Evolutionary conservation across 2,113 vertebrate genomes (phyloP).

Genomic region (Zapus hudsonius): DNA sequence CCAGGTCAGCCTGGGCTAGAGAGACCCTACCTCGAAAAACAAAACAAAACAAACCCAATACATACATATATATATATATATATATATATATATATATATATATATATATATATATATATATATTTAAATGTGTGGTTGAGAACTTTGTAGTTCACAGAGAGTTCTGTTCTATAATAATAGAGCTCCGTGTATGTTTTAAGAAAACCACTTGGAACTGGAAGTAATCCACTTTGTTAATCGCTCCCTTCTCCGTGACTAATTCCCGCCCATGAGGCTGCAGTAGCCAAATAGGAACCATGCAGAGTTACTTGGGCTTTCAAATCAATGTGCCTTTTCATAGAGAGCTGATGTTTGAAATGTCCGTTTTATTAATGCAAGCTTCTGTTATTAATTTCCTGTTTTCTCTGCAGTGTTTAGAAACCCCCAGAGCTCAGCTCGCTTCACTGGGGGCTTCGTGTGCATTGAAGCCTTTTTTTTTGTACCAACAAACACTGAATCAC

Average conservation of each 20-base stretch:
- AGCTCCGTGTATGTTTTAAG: background rate
- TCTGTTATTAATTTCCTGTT: conserved; percentile 71
- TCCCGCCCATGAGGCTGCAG: conserved; percentile 31
- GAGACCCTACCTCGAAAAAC: too few relatives aligned
- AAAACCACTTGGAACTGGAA: conserved; percentile 52
- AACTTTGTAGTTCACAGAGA: conserved; percentile 54
- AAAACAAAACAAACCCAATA: too few relatives aligned
- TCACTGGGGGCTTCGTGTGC: background rate
- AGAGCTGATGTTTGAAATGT: conserved; percentile 52
- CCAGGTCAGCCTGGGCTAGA: too few relatives aligned
- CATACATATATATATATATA: too few relatives aligned
- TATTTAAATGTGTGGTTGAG: background rate
- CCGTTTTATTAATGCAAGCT: conserved; percentile 36
- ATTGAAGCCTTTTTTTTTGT: conserved; percentile 38
- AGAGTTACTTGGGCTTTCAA: conserved; percentile 28
- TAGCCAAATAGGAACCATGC: conserved; percentile 47
- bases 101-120: too few relatives aligned
- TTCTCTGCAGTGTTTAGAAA: conserved; percentile 56
- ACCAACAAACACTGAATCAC: conserved; percentile 59
- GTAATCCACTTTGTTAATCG: conserved; percentile 34
- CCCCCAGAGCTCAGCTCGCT: conserved; percentile 17
- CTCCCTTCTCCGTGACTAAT: conserved; percentile 57
- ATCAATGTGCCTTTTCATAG: conserved; percentile 3
- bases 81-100: too few relatives aligned
- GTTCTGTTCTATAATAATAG: background rate